Conservation (phyloP, 2,888 invertebrate species). For the Polydrusus tereticollis region DNA sequence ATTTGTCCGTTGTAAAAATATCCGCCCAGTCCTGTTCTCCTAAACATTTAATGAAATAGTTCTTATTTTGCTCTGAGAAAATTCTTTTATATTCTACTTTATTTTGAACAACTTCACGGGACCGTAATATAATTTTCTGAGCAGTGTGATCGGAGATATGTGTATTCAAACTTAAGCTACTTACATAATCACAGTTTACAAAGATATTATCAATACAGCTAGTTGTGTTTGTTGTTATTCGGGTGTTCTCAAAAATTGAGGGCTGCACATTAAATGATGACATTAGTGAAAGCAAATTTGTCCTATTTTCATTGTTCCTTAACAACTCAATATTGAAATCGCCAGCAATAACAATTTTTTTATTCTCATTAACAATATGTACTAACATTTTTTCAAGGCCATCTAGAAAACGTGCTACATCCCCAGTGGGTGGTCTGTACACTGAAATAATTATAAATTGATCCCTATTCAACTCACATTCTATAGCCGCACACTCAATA, state of each 20-base stretch:
- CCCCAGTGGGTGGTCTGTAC: not conserved
- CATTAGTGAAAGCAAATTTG: conserved; percentile 2
- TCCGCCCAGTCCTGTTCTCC: not conserved
- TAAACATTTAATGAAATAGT: not conserved
- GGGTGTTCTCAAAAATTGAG: not conserved
- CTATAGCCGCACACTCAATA: too few species aligned
- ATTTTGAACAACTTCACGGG: not conserved
- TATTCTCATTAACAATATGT: not conserved
- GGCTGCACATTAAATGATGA: conserved; percentile 8
- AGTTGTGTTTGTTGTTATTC: not conserved
- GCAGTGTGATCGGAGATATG: too few species aligned
- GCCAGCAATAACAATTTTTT: conserved; percentile 1
- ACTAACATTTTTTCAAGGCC: not conserved
- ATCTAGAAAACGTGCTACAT: conserved; percentile 6
- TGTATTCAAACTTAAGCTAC: not conserved
- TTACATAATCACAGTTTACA: not conserved
- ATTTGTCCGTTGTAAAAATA: not conserved
- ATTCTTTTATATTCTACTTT: too few species aligned
- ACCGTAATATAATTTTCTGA: too few species aligned
- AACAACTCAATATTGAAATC: conserved; percentile 21
- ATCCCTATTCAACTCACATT: conserved; percentile 17
- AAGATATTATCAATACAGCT: conserved; percentile 19
- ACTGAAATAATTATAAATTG: too few species aligned
- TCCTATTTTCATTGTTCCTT: not conserved
- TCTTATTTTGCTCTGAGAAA: too few species aligned